Evolutionary conservation across 2,888 invertebrate species (phyloP), one percentile per base, ranked within the genome.

Genomic region (Crematogaster levior): DNA sequence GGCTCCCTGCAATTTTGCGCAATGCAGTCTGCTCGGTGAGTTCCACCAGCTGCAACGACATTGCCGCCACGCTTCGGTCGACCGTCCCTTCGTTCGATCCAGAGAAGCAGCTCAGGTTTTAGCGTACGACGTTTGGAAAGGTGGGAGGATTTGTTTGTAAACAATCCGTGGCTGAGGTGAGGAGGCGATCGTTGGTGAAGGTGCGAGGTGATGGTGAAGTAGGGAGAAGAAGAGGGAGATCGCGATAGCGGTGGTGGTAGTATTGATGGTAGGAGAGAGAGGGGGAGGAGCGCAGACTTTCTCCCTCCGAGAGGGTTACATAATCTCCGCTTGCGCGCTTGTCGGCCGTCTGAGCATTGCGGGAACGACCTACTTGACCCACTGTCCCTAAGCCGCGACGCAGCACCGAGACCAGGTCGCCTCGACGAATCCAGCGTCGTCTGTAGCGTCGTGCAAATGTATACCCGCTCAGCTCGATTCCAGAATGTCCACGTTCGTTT

Each of bases 71-170:
- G 40, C 56, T 40, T 51, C 75, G 30, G 30, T 30, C 81, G 51
- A 21, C n/a, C 63, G 9, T 60, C 74, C 58, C 68, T 63, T 66
- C 56, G 68, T 53, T 84, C 84, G 86, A 88, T 84, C 61, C 74
- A 53, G 79, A 75, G 73, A 66, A 66, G 83, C 61, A 34, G 12
- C 79, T 83, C 83, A 61, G 82, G 84, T 84, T 85, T 84, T 77
- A 68, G 80, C 82, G 80, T 58, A 51, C 79, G 87, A 77, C 4
- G 6, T 34, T 82, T 83, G 85, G 68, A 84, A 86, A 88, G 88
- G 91, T 90, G 90, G 92, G 91, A 89, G 92, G 90, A 92, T 92
- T 91, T 93, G 93, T 93, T 93, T 93, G 93, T 93, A 93, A 93
- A 93, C 93, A 93, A 86, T 85, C 74, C 70, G 86, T 60, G 85